Evolutionary conservation across 2,113 vertebrate genomes (phyloP).

Genomic region (Caracal caracal): DNA sequence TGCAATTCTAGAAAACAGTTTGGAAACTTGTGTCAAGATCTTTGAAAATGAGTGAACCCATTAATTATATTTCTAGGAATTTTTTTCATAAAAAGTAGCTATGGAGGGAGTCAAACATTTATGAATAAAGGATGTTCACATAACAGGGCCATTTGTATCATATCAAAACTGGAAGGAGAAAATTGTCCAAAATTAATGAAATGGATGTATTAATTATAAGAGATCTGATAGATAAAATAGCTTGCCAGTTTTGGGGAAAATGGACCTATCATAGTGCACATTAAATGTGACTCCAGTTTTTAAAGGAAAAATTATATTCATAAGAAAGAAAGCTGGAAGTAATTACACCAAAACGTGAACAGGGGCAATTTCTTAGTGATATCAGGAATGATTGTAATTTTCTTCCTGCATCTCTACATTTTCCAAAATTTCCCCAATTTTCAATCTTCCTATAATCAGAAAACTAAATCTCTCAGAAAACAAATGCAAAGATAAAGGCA

Average conservation of each 20-base stretch:
- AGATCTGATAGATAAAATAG: neutral
- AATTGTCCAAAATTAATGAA: neutral
- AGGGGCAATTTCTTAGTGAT: neutral
- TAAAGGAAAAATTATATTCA: neutral
- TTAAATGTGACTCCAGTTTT: conserved; percentile 25
- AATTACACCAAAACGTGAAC: neutral
- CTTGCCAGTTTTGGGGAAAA: neutral
- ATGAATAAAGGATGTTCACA: neutral
- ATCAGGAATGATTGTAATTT: neutral
- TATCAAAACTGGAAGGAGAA: conserved; percentile 5
- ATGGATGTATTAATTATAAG: neutral
- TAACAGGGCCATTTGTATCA: neutral
- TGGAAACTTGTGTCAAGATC: neutral
- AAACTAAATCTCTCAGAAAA: neutral
- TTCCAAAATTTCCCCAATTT: conserved; percentile 16
- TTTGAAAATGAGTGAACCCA: neutral
- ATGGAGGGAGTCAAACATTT: neutral
- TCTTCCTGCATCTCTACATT: neutral
- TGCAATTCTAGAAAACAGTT: neutral
- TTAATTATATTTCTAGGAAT: neutral
- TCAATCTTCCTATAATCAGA: neutral
- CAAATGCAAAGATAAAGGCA: neutral
- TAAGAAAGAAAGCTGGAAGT: conserved; percentile 40
- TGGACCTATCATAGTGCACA: neutral
- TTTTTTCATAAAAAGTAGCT: neutral